Percentiles rank a stretch among this genome's conserved stretches.
phyloP scores from a whole-genome alignment of 2,113 vertebrate species.

The Pomatostomus ruficeps region DNA sequence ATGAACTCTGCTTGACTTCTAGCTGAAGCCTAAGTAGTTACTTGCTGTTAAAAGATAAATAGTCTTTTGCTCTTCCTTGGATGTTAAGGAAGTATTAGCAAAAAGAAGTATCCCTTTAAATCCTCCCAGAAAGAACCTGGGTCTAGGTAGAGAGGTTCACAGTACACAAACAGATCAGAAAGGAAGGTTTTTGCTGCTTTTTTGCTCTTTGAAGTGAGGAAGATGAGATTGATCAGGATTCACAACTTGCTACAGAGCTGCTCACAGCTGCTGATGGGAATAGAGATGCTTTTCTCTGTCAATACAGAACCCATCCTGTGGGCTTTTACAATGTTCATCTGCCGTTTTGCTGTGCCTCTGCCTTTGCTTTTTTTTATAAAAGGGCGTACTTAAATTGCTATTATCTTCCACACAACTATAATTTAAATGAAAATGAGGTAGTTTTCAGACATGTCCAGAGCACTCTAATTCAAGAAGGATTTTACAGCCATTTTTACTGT shows the following conservation, averaged over 20 bases:
- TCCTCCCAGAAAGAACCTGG: neutral
- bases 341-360: neutral
- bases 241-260: neutral
- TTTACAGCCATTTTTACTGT: neutral
- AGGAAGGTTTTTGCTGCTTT: neutral
- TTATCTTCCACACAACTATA: neutral
- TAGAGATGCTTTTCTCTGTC: neutral
- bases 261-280: neutral
- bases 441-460: neutral
- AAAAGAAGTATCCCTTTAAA: neutral
- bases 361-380: neutral
- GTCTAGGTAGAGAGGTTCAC: neutral
- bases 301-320: neutral
- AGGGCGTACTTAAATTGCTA: neutral
- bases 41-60: neutral
- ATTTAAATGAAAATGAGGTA: neutral
- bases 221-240: neutral
- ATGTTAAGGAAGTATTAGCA: neutral
- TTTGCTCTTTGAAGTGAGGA: neutral
- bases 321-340: neutral
- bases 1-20: neutral
- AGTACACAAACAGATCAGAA: neutral
- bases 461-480: neutral
- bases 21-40: neutral
- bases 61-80: neutral